phyloP scores from a whole-genome alignment of 2,113 vertebrate species.

The Synchiropus splendidus region DNA sequence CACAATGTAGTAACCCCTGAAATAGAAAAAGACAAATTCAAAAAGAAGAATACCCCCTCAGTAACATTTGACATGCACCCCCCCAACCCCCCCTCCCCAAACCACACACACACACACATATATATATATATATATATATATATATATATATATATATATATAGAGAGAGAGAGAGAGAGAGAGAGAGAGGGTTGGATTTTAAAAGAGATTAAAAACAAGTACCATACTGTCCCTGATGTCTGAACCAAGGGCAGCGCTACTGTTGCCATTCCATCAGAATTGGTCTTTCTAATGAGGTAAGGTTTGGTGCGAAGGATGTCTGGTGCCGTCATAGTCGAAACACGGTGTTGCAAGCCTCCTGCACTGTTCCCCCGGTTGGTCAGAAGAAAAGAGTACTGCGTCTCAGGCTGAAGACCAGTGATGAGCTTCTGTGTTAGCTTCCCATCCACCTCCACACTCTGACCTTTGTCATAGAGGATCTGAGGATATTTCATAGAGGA shows the following conservation, averaged over 20 bases:
- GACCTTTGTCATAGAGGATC: conserved; percentile 98
- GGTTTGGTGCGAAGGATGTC: conserved; percentile 90
- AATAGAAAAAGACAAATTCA: too few species aligned
- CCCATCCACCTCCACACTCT: conserved; percentile 94
- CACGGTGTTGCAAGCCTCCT: conserved; percentile 91
- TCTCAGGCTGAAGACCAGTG: conserved; percentile 92
- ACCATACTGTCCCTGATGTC: conserved; percentile 87
- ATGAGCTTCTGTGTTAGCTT: conserved; percentile 92
- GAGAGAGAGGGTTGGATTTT: too few species aligned
- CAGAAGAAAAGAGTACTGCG: conserved; percentile 92
- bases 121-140: too few species aligned
- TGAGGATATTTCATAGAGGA: conserved; percentile 32
- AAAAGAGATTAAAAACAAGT: conserved; percentile 33
- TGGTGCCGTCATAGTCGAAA: conserved; percentile 89
- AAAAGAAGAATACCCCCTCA: neutral
- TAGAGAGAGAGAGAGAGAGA: too few species aligned
- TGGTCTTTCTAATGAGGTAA: conserved; percentile 85
- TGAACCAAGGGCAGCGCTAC: conserved; percentile 87
- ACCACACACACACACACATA: too few species aligned
- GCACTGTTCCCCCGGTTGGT: conserved; percentile 97
- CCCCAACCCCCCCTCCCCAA: too few species aligned
- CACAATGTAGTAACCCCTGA: conserved; percentile 95
- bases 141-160: too few species aligned
- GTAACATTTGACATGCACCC: too few species aligned
- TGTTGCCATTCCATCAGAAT: conserved; percentile 90